These are phyloP conservation scores for Psittacara wagleri DNA, from an alignment of 2,113 vertebrate species.

Conservation along the genomic window DNA sequence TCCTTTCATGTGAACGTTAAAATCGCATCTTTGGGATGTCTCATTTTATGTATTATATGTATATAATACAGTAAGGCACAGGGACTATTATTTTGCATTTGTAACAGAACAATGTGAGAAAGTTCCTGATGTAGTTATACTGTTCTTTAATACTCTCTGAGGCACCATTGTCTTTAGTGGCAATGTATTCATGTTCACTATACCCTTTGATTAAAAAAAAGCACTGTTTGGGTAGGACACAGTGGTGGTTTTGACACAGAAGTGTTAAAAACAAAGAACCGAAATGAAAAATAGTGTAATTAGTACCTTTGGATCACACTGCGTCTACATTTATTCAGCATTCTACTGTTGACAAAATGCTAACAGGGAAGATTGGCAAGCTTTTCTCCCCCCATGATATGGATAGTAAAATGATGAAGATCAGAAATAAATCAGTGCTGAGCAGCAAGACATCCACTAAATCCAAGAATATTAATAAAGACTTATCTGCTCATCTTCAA, in stretches of 20 bases:
- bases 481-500: background rate
- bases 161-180: background rate
- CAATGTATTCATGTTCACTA: background rate
- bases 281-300: background rate
- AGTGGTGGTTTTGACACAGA: background rate
- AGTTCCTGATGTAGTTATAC: background rate
- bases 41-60: background rate
- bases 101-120: background rate
- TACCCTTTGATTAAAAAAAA: background rate
- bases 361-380: background rate
- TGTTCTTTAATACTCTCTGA: background rate
- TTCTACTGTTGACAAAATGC: background rate
- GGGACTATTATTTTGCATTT: background rate
- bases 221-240: background rate
- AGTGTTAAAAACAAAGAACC: background rate
- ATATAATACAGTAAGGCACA: background rate
- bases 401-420: background rate
- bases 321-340: background rate
- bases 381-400: background rate
- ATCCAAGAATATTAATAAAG: background rate
- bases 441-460: background rate
- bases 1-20: background rate
- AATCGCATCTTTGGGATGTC: background rate
- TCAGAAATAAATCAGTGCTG: background rate
- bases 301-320: background rate